A percentile compares a stretch with the other conserved stretches of the same genome.
Conservation (phyloP, 2,888 invertebrate genomes). For the Malachius bipustulatus region DNA sequence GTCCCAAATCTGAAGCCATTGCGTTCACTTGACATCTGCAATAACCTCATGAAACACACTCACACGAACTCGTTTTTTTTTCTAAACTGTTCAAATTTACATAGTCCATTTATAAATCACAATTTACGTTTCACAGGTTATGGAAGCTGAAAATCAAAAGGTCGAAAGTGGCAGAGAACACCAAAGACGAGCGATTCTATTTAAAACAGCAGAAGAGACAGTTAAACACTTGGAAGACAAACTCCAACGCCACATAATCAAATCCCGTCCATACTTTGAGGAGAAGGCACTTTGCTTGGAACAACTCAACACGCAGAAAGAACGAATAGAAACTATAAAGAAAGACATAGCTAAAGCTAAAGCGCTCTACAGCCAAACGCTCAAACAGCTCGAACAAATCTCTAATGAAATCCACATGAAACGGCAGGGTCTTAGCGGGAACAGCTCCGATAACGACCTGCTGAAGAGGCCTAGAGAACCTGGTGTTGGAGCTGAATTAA, state of each 20-base stretch:
- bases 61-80: constrained; percentile 7
- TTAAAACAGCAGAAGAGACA: constrained; percentile 70
- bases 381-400: constrained; percentile 76
- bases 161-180: constrained; percentile 82
- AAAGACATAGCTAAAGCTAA: constrained; percentile 70
- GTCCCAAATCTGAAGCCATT: too few relatives aligned
- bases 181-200: constrained; percentile 66
- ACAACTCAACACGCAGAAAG: constrained; percentile 74
- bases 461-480: constrained; percentile 48
- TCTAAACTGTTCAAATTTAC: too few relatives aligned
- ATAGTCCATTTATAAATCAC: too few relatives aligned
- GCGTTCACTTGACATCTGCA: too few relatives aligned
- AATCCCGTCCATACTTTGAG: constrained; percentile 84
- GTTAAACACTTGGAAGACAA: constrained; percentile 73
- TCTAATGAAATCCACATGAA: constrained; percentile 81
- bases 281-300: constrained; percentile 78
- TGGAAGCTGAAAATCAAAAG: constrained; percentile 86
- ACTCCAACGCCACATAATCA: constrained; percentile 67
- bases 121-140: constrained; percentile 56
- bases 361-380: constrained; percentile 65
- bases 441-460: constrained; percentile 33
- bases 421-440: constrained; percentile 40
- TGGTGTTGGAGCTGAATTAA: constrained; percentile 51
- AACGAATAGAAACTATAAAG: constrained; percentile 70
- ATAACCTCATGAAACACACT: too few relatives aligned